A percentile compares a stretch with the other conserved stretches of the same genome.
phyloP scores from a whole-genome alignment of 2,888 invertebrate genomes.

The Hypsopygia costalis region DNA sequence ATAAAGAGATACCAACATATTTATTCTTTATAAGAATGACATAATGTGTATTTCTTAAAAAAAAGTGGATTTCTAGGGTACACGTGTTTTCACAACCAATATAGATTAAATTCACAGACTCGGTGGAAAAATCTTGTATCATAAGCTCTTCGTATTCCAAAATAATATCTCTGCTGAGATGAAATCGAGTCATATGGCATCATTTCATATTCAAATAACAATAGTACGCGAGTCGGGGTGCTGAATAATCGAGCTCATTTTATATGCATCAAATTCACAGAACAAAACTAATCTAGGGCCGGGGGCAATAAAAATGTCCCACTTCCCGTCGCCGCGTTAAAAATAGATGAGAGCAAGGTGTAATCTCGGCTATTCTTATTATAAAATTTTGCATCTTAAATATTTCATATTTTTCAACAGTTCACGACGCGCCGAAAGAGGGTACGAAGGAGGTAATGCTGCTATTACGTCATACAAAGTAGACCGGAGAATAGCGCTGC shows the following conservation, averaged over 20 bases:
- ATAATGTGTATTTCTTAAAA: no score
- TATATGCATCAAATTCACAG: conserved; percentile 78
- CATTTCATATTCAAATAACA: conserved; percentile 65
- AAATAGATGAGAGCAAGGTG: conserved; percentile 75
- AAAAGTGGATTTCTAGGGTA: no score
- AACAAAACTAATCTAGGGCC: conserved; percentile 78
- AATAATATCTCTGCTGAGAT: background rate
- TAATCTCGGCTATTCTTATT: conserved; percentile 75
- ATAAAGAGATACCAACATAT: no score
- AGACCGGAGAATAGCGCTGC: conserved; percentile 34
- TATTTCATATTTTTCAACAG: conserved; percentile 70
- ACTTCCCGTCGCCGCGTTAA: conserved; percentile 64
- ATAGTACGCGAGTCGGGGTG: conserved; percentile 57
- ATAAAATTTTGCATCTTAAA: conserved; percentile 74
- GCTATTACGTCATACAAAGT: conserved; percentile 54
- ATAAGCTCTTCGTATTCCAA: conserved; percentile 2
- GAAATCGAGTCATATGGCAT: conserved; percentile 35
- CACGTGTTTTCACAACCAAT: no score
- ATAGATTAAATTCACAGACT: no score
- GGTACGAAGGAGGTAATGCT: conserved; percentile 35
- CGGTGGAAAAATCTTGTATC: conserved; percentile 11
- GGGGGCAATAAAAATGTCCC: conserved; percentile 76
- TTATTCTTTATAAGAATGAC: no score
- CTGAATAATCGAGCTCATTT: conserved; percentile 76
- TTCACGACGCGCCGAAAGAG: conserved; percentile 42